Base-by-base conservation (phyloP, 2,888 invertebrate species). In the Lasioglossum lativentre region DNA sequence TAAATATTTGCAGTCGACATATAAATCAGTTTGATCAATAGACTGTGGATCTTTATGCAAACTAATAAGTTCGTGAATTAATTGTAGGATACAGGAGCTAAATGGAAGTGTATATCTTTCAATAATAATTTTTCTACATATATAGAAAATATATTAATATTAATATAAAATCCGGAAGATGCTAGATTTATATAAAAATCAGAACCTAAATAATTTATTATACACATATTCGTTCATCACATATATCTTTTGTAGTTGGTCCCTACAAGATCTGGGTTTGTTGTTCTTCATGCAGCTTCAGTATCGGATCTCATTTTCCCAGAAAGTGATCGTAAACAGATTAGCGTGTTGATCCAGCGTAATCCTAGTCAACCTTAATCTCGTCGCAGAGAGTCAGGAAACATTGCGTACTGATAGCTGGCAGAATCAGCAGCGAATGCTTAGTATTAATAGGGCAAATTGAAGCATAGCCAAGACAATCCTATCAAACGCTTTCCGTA, bases 381-480 rank as follows among this genome's bases (percentile, higher is more conserved):
- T 38, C 16, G 14, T 73, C 19, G 42, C 5, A 27, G 47, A 40
- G 72, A 80, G 66, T 82, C 34, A 73, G 52, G 34, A 66, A 72
- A 73, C 80, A 73, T 80, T 68, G 80, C 66, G 63, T 42, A 66
- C n/a, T 27, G 72, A 80, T 45, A 52, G 23, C 27, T 52, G 73
- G 38, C 42, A 66, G 66, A 80, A 68, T 80, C 73, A 42, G 40
- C 80, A 38, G 80, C 38, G 56, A 42, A 71, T 59, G 16, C 47
- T 40, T 30, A 56, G 40, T 74, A 59, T 80, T 81, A 81, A 83
- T 81, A 63, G 52, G 80, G 34, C 73, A 83, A 83, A 75, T 81
- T 75, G 82, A 82, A 82, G 73, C 80, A 56, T 56, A 80, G 66
- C 34, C 66, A 47, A 66, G 73, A 73, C 82, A 82, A 82, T 82